Base-by-base conservation (phyloP, 2,797 vertebrate species). In the Florisuga fusca region DNA sequence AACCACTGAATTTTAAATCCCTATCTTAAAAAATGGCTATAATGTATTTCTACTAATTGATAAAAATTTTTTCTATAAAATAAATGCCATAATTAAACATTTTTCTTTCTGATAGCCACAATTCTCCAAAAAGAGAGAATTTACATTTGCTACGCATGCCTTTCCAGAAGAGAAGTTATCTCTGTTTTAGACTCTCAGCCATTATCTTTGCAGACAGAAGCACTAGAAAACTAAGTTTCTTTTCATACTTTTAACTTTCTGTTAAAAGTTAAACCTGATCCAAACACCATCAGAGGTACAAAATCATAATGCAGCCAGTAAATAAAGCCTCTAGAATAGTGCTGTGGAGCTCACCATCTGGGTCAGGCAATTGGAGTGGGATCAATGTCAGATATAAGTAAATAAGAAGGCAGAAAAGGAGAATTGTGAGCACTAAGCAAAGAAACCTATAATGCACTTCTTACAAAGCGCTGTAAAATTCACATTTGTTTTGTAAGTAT, bases 401-500 rank as follows among this genome's bases (percentile, higher is more conserved):
- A 86, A 87, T 58, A 75, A 94, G 87, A 86, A 66, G 64, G 59
- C 43, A 85, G 86, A 82, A 92, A 92, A 91, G 86, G 66, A 91
- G 80, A 90, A 87, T 9, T 73, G 51, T n/a, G 51, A 64, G 48
- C 59, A 69, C 43, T 64, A 69, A 90, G 81, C 78, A 87, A 69
- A 68, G 91, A 96, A 95, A 89, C 90, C 81, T 94, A 93, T 55
- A 96, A 96, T 50, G 71, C 27, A 38, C 59, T 93, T 91, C 94
- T 96, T 95, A 93, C 50, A 93, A 92, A 95, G 86, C 9, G 27
- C 80, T 96, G 91, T 97, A 98, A 98, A 97, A 97, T 95, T 95
- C 90, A 62, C 97, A 97, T 98, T 98, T 98, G 97, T 98, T 98
- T 97, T 96, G 73, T 91, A 96, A 97, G 95, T 81, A 91, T 93